phyloP scores from a whole-genome alignment of 2,113 vertebrate genomes.

The Gorilla gorilla region DNA sequence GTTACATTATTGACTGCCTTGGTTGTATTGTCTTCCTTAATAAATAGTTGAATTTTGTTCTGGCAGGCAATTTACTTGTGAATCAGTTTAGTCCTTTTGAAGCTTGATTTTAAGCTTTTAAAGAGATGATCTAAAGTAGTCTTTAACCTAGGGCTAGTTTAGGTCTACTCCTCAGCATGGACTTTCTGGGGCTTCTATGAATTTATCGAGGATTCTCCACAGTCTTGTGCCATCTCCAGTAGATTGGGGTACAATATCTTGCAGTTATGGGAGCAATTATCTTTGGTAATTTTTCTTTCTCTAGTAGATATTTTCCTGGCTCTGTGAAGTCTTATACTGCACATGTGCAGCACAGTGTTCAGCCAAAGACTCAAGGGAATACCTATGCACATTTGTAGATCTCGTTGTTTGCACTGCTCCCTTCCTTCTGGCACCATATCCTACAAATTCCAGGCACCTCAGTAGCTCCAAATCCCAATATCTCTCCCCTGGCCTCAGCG shows the following conservation, averaged over 20 bases:
- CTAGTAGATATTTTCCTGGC: neutral
- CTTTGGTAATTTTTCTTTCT: neutral
- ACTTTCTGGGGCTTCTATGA: neutral
- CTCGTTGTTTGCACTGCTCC: neutral
- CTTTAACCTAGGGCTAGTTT: neutral
- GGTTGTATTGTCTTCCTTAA: constrained; percentile 31
- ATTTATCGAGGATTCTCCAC: neutral
- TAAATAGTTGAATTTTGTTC: constrained; percentile 7
- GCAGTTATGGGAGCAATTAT: neutral
- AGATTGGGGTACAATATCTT: neutral
- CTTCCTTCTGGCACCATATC: neutral
- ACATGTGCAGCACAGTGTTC: neutral
- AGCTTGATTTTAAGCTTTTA: neutral
- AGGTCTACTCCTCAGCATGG: neutral
- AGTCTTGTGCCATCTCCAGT: neutral
- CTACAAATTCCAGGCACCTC: neutral
- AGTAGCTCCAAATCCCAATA: neutral
- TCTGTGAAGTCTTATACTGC: neutral
- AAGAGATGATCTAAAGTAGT: neutral
- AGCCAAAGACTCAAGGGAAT: neutral
- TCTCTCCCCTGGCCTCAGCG: neutral
- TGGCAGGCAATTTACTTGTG: neutral
- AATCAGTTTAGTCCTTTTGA: neutral
- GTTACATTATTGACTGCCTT: neutral
- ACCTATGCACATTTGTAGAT: neutral